A percentile compares a stretch with the other conserved stretches of the same genome.
These are phyloP conservation scores for Blomia tropicalis DNA, from an alignment of 2,888 invertebrate genomes.

Conservation along the genomic window DNA sequence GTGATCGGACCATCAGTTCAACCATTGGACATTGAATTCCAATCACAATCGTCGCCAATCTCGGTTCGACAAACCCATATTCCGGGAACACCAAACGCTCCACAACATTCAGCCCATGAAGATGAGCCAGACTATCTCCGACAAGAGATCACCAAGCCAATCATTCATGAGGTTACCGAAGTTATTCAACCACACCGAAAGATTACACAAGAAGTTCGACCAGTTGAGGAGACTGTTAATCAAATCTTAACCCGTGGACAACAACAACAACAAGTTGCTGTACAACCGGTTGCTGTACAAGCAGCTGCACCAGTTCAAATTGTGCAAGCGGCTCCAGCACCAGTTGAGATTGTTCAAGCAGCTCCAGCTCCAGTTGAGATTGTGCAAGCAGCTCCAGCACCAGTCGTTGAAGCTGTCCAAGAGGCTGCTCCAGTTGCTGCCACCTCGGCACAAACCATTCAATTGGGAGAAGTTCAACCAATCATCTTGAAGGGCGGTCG, in stretches of 20 bases:
- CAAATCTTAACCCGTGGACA: neutral
- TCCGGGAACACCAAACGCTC: neutral
- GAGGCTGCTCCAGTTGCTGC: neutral
- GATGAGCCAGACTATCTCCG: neutral
- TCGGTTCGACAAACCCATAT: neutral
- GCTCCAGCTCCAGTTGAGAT: neutral
- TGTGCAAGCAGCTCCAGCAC: neutral
- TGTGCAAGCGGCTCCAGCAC: neutral
- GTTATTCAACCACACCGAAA: neutral
- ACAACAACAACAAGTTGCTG: neutral
- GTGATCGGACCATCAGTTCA: slow-evolving; percentile 14
- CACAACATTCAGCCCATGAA: neutral
- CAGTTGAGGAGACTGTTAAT: neutral
- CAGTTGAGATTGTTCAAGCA: neutral
- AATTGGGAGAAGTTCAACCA: neutral
- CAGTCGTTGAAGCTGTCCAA: neutral
- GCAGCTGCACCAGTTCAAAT: neutral
- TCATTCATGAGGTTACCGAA: neutral
- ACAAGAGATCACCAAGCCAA: slow-evolving; percentile 2
- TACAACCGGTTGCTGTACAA: neutral
- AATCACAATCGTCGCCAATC: neutral
- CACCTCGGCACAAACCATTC: neutral
- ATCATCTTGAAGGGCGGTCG: too few relatives aligned
- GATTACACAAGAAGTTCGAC: neutral
- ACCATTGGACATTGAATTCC: slow-evolving; percentile 8